Evolutionary conservation across 1,140 invertebrate species (phyloP).

Genomic region (Calephelis virginiensis): DNA sequence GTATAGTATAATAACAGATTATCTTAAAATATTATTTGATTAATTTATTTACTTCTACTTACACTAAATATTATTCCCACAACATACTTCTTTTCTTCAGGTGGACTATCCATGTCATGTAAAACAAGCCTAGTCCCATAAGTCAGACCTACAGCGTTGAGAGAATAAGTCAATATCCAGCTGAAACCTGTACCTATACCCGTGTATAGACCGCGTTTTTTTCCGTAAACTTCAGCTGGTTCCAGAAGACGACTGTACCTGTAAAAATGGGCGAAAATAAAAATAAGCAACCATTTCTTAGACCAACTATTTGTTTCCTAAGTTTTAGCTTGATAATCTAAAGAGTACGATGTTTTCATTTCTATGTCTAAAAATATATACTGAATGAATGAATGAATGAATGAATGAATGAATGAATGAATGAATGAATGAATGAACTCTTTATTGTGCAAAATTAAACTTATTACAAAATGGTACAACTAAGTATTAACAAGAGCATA

Average conservation of each 20-base stretch:
- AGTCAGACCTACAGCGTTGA: constrained; percentile 89
- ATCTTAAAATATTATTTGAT: background rate
- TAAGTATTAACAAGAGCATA: too few species aligned
- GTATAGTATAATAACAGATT: background rate
- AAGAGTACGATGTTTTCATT: too few species aligned
- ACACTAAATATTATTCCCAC: constrained; percentile 84
- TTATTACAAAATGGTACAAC: too few species aligned
- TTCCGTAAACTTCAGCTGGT: constrained; percentile 82
- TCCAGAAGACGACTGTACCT: constrained; percentile 82
- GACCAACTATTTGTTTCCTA: too few species aligned
- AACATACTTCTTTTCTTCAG: constrained; percentile 79
- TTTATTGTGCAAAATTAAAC: too few species aligned
- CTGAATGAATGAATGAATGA: too few species aligned
- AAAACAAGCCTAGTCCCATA: constrained; percentile 87
- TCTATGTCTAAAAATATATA: too few species aligned
- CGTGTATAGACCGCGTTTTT: constrained; percentile 83
- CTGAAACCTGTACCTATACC: constrained; percentile 85
- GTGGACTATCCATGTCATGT: constrained; percentile 72
- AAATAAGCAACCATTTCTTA: too few species aligned
- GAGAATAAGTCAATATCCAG: constrained; percentile 86
- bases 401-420: too few species aligned
- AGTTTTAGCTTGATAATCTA: too few species aligned
- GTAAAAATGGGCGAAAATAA: background rate
- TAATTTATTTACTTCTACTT: constrained; percentile 38
- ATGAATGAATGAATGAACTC: too few species aligned